Base-by-base conservation (phyloP, 2,888 invertebrate species). In the Pachydiplax longipennis region DNA sequence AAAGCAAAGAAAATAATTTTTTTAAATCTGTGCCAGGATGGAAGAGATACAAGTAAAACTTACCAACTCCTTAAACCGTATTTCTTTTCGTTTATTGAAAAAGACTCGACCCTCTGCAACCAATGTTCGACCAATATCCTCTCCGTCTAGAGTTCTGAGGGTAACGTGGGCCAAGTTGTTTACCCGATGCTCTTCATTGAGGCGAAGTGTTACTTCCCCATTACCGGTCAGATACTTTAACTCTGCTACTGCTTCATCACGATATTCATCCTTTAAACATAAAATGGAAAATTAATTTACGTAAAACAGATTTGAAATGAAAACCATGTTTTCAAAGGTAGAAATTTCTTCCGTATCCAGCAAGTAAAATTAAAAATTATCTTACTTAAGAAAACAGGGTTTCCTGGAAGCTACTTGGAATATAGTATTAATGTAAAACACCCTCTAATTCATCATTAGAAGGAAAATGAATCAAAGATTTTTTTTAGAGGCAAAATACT, bases 41-140 rank as follows among this genome's bases (percentile, higher is more conserved):
- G 10, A 10, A 44, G 44, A 44, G 44, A 44, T 10, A 10, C 0
- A 44, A 44, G 44, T 0, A 18, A 58, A 48, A 93, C 94, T 94
- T 94, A 97, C 96, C 94, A 99, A 94, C 93, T 96, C 96, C 91
- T 96, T 96, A 92, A 99, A 96, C 92, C 98, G 96, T 92, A 96
- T 96, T 93, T 99, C 99, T 92, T 97, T 96, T 92, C 97, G 95
- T 91, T 95, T 95, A 91, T 99, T 98, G 92, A 97, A 96, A 91
- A 99, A 94, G 81, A 98, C 95, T 91, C 97, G 95, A 1, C 99
- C 99, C 92, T 99, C 98, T 91, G 96, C 95, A 91, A 99, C 96
- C 92, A 99, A 95, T 92, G 95, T 96, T 94, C 97, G 97, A 83
- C 96, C 96, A 92, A 98, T 94, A 93, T 97, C 97, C 61, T 96